Evolutionary conservation across 2,888 invertebrate species (phyloP).

Genomic region (Agrochola circellaris): DNA sequence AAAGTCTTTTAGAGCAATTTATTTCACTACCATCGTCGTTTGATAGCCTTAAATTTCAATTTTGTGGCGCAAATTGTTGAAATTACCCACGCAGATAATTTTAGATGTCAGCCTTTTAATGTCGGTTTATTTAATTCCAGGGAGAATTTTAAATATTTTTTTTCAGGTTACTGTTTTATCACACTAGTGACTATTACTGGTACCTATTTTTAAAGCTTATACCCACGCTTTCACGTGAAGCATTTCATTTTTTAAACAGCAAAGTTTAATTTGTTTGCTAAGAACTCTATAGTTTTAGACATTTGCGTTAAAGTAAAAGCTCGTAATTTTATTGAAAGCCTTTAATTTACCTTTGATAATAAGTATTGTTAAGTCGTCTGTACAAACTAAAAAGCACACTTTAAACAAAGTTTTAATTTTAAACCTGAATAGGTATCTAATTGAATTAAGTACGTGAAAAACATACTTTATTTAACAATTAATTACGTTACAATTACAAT

Average conservation of each 20-base stretch:
- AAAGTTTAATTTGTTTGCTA: background rate
- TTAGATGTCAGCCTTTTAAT: constrained; percentile 1
- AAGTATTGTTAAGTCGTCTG: background rate
- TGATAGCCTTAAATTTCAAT: constrained; percentile 41
- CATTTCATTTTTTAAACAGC: background rate
- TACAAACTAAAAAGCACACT: background rate
- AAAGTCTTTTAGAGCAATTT: constrained; percentile 2
- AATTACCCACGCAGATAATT: constrained; percentile 3
- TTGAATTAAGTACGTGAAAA: background rate
- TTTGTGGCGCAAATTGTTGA: constrained; percentile 24
- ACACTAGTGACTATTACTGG: background rate
- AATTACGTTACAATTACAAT: background rate
- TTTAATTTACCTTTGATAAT: constrained; percentile 3
- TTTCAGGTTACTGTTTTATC: background rate
- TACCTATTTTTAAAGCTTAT: background rate
- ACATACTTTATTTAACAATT: background rate
- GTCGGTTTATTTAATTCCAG: constrained; percentile 12
- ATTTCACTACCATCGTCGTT: constrained; percentile 14
- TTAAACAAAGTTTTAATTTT: background rate
- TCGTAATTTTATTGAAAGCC: background rate
- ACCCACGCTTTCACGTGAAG: background rate
- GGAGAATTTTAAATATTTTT: background rate
- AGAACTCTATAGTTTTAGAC: background rate
- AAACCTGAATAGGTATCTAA: background rate
- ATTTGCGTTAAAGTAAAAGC: background rate